A percentile compares a stretch with the other conserved stretches of the same genome.
Evolutionary conservation across 1,140 invertebrate species (phyloP).

Genomic region (Lucilia cuprina): DNA sequence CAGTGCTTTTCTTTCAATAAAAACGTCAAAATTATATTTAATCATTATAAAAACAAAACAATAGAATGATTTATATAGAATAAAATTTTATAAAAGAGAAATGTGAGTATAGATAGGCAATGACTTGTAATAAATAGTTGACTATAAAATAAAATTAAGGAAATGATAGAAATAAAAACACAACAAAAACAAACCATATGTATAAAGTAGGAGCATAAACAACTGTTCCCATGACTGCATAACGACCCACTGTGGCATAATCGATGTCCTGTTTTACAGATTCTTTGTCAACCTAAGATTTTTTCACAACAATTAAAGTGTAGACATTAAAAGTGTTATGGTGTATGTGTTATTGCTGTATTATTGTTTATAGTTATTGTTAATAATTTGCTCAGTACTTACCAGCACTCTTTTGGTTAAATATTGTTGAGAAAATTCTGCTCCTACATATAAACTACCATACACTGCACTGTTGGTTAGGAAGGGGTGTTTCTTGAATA

Average conservation of each 20-base stretch:
- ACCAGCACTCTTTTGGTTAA: slow-evolving; percentile 71
- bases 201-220: slow-evolving; percentile 70
- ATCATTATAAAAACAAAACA: background rate
- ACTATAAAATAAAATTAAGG: background rate
- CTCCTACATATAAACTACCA: slow-evolving; percentile 77
- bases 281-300: slow-evolving; percentile 33
- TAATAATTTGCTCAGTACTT: slow-evolving; percentile 41
- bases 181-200: slow-evolving; percentile 65
- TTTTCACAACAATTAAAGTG: background rate
- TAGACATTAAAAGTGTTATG: background rate
- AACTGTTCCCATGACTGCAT: slow-evolving; percentile 69
- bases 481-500: slow-evolving; percentile 68
- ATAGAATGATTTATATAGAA: background rate
- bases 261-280: slow-evolving; percentile 64
- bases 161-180: background rate
- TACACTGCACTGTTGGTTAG: slow-evolving; percentile 78
- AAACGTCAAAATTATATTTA: background rate
- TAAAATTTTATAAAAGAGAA: background rate
- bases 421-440: slow-evolving; percentile 80
- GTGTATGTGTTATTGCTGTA: background rate
- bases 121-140: background rate
- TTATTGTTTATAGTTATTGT: background rate
- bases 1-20: background rate
- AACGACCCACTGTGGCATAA: slow-evolving; percentile 65
- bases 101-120: background rate